phyloP scores from a whole-genome alignment of 2,797 vertebrate species.

The Eidolon dupreanum region DNA sequence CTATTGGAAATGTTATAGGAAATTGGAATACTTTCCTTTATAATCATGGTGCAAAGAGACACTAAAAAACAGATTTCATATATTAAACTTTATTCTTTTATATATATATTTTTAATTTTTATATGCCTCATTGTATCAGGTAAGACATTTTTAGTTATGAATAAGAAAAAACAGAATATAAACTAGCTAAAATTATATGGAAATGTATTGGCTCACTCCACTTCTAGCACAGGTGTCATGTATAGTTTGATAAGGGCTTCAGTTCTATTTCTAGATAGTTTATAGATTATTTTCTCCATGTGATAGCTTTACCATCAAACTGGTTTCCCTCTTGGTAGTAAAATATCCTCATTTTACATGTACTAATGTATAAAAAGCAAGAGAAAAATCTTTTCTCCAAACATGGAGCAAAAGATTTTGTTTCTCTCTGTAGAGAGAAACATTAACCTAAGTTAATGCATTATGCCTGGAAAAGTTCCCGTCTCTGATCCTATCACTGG shows the following conservation, averaged over 20 bases:
- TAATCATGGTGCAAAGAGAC: background rate
- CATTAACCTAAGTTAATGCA: background rate
- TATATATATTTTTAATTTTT: background rate
- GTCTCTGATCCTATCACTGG: background rate
- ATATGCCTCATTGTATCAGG: background rate
- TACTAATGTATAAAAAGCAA: background rate
- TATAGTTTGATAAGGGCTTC: background rate
- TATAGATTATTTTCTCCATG: background rate
- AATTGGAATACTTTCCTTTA: constrained; percentile 13
- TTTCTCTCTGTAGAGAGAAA: background rate
- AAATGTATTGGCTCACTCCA: background rate
- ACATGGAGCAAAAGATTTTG: background rate
- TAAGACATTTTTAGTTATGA: background rate
- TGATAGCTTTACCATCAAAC: background rate
- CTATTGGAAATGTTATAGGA: background rate
- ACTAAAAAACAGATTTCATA: background rate
- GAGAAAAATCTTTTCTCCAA: background rate
- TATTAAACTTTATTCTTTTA: background rate
- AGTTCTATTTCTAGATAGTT: background rate
- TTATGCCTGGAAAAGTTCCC: background rate
- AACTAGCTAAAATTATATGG: background rate
- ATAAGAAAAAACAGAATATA: background rate
- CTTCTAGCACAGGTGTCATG: background rate
- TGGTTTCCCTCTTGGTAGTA: background rate
- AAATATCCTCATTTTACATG: background rate